Evolutionary conservation across 2,113 vertebrate species (phyloP), one percentile per base, ranked within the genome.

Genomic region (Phylloscopus trochiloides): DNA sequence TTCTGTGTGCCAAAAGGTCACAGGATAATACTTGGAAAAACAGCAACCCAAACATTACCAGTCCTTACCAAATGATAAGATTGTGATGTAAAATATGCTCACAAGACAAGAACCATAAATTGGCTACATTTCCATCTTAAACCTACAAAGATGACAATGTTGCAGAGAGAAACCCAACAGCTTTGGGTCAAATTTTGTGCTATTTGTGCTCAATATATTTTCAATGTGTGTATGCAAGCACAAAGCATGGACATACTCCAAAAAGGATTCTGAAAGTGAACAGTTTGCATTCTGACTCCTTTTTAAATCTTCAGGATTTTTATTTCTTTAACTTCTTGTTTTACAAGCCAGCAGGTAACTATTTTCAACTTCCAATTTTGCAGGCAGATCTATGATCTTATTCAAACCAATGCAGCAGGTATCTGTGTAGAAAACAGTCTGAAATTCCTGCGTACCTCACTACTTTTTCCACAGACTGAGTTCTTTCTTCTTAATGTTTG

Each of bases 1-100:
- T 96, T 92, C 95, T 95, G 97, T 97, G 96, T 95, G 97, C 97
- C 98, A 98, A 97, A 98, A 97, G 80, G 77, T 84, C 9, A 3
- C n/a, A 72, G 58, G 72, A 57, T 63, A 73, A 17, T 26, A 75
- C 36, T 51, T 38, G 65, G 61, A 62, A 67, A 63, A 96, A 52
- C 4, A 86, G 38, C 17, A 81, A 51, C 15, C 19, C 43, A 74
- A 57, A 86, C 28, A 51, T 59, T 59, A 82, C 13, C 38, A 28
- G 22, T 72, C 79, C 54, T 47, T 61, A 47, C 40, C 47, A 65
- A 85, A 61, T 17, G 6, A 4, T 43, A 75, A 51, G 48, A 68
- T 0, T 40, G 17, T n/a, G 29, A 81, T 31, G 13, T 9, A 81
- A 66, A 47, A 85, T 86, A 45, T 4, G 17, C 36, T 59, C 63